Percentiles rank a stretch among this genome's conserved stretches.
Evolutionary conservation across 2,113 vertebrate genomes (phyloP).

Genomic region (Daboia siamensis): DNA sequence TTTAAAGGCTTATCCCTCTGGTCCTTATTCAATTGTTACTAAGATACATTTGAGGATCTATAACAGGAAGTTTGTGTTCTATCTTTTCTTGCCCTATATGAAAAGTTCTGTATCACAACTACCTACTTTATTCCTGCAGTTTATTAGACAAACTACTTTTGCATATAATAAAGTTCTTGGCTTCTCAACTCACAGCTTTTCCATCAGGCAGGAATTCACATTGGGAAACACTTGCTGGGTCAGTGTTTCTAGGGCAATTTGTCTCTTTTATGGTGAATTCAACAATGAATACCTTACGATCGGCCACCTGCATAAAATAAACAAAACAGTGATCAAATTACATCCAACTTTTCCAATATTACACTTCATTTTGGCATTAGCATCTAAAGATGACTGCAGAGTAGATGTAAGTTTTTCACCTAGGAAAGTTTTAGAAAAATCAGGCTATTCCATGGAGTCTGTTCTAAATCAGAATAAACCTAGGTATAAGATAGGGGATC

Average conservation of each 20-base stretch:
- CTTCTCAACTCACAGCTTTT: slow-evolving; percentile 42
- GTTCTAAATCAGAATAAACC: not conserved
- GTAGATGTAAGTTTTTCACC: not conserved
- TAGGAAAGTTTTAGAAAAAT: not conserved
- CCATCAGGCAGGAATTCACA: slow-evolving; percentile 51
- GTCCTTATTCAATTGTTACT: not conserved
- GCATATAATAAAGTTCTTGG: not conserved
- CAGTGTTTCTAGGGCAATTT: slow-evolving; percentile 25
- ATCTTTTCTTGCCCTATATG: not conserved
- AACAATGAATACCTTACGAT: slow-evolving; percentile 26
- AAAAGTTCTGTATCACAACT: not conserved
- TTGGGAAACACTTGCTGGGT: not conserved
- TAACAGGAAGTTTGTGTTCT: not conserved
- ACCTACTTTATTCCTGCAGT: not conserved
- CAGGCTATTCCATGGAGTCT: not conserved
- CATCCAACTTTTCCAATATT: not conserved
- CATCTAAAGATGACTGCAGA: not conserved
- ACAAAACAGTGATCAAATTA: not conserved
- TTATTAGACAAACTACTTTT: not conserved
- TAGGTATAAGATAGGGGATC: not conserved
- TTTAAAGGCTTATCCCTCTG: not conserved
- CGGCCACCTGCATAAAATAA: slow-evolving; percentile 49
- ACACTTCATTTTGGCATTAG: not conserved
- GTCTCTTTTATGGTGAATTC: slow-evolving; percentile 59
- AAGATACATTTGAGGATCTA: not conserved